phyloP scores from a whole-genome alignment of 2,797 vertebrate species.

The Propithecus perrieri region DNA sequence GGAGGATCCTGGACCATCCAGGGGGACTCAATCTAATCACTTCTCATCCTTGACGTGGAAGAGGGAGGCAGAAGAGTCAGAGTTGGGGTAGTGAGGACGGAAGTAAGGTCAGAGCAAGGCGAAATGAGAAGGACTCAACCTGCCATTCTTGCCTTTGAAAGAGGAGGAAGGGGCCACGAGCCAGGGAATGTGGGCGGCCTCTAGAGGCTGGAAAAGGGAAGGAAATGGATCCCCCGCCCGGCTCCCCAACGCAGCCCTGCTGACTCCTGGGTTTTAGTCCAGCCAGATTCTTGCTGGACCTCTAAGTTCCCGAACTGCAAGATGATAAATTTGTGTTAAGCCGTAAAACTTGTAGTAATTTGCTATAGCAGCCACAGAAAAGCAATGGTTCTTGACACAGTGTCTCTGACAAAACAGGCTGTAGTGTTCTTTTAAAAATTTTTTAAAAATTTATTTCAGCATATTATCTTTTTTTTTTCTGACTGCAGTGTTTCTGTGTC shows the following conservation, averaged over 20 bases:
- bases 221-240: not conserved
- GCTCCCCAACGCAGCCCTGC: rapidly evolving
- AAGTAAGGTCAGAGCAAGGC: not conserved
- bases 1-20: too few species aligned
- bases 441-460: too few species aligned
- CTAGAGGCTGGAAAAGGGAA: not conserved
- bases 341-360: not conserved
- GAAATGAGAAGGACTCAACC: not conserved
- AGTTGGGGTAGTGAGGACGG: not conserved
- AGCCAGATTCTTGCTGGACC: not conserved
- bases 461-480: not conserved
- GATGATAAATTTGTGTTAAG: not conserved
- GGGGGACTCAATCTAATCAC: not conserved
- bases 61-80: not conserved
- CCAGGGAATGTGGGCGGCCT: not conserved
- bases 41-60: not conserved
- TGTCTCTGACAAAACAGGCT: not conserved
- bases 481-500: not conserved
- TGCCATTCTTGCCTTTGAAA: not conserved
- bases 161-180: not conserved
- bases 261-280: not conserved
- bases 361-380: not conserved
- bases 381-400: not conserved
- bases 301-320: not conserved
- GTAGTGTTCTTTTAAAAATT: not conserved